Percentiles rank a stretch among this genome's conserved stretches.
These are phyloP conservation scores for Anolis carolinensis DNA, from an alignment of 2,113 vertebrate genomes.

Conservation along the genomic window DNA sequence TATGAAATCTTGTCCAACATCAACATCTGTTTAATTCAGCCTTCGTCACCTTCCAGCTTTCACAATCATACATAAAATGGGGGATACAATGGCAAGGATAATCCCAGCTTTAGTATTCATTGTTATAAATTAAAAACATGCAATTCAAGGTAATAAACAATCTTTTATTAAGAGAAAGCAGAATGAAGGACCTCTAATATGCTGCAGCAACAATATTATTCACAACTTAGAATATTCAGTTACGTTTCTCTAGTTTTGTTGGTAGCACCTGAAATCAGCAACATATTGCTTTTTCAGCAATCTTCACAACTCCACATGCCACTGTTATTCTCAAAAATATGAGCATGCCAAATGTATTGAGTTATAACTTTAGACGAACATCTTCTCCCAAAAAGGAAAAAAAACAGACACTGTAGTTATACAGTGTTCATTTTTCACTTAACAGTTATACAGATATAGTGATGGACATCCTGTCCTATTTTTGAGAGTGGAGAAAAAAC, in stretches of 20 bases:
- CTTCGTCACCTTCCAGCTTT: too few relatives aligned
- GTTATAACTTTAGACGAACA: constrained; percentile 17
- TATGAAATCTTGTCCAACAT: too few relatives aligned
- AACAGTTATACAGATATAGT: neutral
- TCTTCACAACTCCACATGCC: neutral
- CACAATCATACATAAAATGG: too few relatives aligned
- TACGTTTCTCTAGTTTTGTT: neutral
- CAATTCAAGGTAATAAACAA: too few relatives aligned
- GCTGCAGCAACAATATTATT: neutral
- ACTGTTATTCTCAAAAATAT: neutral
- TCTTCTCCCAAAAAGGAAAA: neutral
- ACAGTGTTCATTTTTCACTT: constrained; percentile 23
- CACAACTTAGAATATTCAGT: neutral
- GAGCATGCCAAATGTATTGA: constrained; percentile 20
- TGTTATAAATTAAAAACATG: too few relatives aligned
- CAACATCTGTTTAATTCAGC: too few relatives aligned
- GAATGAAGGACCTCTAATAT: neutral
- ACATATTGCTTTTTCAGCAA: neutral
- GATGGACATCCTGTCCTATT: constrained; percentile 17
- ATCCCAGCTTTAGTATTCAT: too few relatives aligned
- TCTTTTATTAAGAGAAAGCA: too few relatives aligned
- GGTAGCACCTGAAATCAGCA: neutral
- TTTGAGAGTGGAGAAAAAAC: constrained; percentile 26
- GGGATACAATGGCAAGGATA: too few relatives aligned
- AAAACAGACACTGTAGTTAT: neutral